These are phyloP conservation scores for Cyprinodon tularosa DNA, from an alignment of 2,113 vertebrate genomes.

Conservation along the genomic window DNA sequence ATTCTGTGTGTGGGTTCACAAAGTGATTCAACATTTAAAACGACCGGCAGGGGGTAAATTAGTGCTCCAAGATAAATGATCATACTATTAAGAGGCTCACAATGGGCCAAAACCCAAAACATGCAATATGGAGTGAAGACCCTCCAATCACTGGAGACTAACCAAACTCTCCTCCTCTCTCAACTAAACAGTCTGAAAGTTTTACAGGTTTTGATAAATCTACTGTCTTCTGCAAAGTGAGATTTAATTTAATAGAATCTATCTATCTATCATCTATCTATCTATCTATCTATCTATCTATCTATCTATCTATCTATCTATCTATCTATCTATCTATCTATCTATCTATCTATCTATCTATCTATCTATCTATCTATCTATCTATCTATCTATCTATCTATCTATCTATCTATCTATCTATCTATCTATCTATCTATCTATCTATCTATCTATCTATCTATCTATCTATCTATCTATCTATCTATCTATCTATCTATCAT, in stretches of 20 bases:
- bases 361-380: too few species aligned
- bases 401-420: too few species aligned
- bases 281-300: too few species aligned
- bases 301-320: too few species aligned
- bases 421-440: too few species aligned
- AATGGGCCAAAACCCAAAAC: conserved; percentile 84
- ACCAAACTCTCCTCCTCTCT: conserved; percentile 22
- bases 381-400: too few species aligned
- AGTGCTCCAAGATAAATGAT: conserved; percentile 93
- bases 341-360: too few species aligned
- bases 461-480: too few species aligned
- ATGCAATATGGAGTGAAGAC: conserved; percentile 75
- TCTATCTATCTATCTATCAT: too few species aligned
- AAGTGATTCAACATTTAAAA: conserved; percentile 87
- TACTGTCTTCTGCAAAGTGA: neutral
- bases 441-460: too few species aligned
- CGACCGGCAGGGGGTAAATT: conserved; percentile 91
- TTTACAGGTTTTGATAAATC: neutral
- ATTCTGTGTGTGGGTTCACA: conserved; percentile 86
- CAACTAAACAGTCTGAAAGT: conserved; percentile 3
- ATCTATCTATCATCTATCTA: too few species aligned
- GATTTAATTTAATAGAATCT: neutral
- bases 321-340: too few species aligned
- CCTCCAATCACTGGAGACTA: conserved; percentile 47
- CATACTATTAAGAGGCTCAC: conserved; percentile 89